Percentiles rank a stretch among this genome's conserved stretches.
Conservation (phyloP, 1,140 invertebrate genomes). For the Coptotermes formosanus region DNA sequence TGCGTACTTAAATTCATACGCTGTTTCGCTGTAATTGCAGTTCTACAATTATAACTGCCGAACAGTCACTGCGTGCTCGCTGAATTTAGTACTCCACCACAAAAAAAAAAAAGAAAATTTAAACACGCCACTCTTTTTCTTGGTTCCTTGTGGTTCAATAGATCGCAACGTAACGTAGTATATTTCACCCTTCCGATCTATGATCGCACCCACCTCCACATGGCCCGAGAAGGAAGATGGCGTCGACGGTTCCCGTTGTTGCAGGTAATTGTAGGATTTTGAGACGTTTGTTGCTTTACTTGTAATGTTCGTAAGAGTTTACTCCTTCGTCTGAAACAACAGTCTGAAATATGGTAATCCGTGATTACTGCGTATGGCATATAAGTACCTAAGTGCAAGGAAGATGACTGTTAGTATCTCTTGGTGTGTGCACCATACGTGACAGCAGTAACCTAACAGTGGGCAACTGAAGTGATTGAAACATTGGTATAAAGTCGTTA, state of each 20-base stretch:
- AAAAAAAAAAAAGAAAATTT: no score
- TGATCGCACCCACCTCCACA: conserved; percentile 19
- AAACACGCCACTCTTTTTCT: no score
- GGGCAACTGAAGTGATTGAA: background rate
- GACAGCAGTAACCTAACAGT: background rate
- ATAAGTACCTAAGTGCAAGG: background rate
- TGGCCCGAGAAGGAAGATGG: conserved; percentile 37
- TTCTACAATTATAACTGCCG: no score
- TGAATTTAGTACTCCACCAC: no score
- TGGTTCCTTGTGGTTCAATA: no score
- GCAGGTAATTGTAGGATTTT: conserved; percentile 37
- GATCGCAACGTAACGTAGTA: no score
- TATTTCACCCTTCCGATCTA: no score
- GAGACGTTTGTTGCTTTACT: conserved; percentile 20
- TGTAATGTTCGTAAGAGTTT: background rate
- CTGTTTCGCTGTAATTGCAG: no score
- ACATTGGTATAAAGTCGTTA: conserved; percentile 17
- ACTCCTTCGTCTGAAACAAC: background rate
- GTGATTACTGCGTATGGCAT: no score
- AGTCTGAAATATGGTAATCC: background rate
- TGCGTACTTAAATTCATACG: no score
- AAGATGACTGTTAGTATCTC: background rate
- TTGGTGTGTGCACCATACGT: conserved; percentile 24
- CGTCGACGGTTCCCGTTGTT: conserved; percentile 40
- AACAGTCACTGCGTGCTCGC: no score